These are phyloP conservation scores for Heliconius cydno DNA, from an alignment of 2,888 invertebrate genomes.

Conservation along the genomic window DNA sequence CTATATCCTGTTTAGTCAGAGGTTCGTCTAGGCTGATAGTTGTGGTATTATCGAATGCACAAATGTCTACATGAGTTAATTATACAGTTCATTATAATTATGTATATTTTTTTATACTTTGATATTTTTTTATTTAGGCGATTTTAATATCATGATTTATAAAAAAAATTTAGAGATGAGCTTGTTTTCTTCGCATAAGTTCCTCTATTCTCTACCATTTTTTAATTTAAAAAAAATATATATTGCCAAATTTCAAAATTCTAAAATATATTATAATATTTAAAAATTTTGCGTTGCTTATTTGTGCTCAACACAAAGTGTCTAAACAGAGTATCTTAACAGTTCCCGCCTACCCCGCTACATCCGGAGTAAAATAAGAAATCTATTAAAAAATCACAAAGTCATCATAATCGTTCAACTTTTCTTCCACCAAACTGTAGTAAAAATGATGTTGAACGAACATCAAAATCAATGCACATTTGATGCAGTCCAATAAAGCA, in stretches of 20 bases:
- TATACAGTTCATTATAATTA: background rate
- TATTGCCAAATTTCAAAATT: no score
- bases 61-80: constrained; percentile 46
- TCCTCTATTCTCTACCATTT: no score
- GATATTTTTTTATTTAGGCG: background rate
- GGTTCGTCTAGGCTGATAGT: constrained; percentile 47
- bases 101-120: background rate
- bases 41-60: constrained; percentile 37
- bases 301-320: no score
- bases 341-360: background rate
- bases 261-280: no score
- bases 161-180: background rate
- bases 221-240: no score
- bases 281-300: no score
- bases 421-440: background rate
- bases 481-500: constrained; percentile 8
- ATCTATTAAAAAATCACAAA: background rate
- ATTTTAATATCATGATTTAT: no score
- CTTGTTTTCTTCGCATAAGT: no score
- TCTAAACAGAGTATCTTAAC: background rate
- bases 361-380: no score
- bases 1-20: constrained; percentile 46
- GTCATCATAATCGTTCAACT: background rate
- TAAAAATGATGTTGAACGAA: background rate
- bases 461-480: constrained; percentile 9